Percentiles rank a stretch among this genome's conserved stretches.
Evolutionary conservation across 2,113 vertebrate genomes (phyloP).

Genomic region (Psophia crepitans): DNA sequence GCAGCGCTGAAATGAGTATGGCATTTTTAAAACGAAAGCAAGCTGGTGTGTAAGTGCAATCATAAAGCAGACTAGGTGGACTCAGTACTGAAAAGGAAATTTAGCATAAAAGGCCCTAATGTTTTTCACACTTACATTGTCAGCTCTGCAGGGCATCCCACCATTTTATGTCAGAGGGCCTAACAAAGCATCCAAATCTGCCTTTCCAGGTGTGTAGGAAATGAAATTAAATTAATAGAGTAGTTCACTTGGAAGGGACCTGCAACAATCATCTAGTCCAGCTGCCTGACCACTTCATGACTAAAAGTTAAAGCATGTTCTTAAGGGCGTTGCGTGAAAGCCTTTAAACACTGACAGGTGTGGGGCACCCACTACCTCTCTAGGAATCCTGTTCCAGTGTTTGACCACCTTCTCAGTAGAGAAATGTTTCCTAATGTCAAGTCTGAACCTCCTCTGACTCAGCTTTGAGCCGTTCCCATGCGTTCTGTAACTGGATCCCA

Average conservation of each 20-base stretch:
- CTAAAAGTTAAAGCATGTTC: background rate
- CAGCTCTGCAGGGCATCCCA: background rate
- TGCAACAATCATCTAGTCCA: background rate
- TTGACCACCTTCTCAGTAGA: background rate
- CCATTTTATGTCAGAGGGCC: background rate
- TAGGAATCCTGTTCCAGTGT: background rate
- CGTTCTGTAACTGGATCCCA: no score
- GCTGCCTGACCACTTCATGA: background rate
- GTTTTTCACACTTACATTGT: background rate
- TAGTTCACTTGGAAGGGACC: background rate
- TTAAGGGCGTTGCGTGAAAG: background rate
- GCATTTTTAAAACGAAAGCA: background rate
- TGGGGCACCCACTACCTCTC: no score
- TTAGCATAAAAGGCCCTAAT: background rate
- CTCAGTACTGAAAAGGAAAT: background rate
- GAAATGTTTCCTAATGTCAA: background rate
- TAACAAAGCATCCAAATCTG: background rate
- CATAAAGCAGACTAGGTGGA: background rate
- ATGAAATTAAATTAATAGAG: no score
- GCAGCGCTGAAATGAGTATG: background rate
- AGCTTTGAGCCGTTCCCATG: background rate
- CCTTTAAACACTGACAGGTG: background rate
- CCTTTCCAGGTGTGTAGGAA: background rate
- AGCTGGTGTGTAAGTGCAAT: background rate
- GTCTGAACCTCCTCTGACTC: background rate